Evolutionary conservation across 2,797 vertebrate genomes (phyloP), one percentile per base, ranked within the genome.

Genomic region (Macrochelys suwanniensis): DNA sequence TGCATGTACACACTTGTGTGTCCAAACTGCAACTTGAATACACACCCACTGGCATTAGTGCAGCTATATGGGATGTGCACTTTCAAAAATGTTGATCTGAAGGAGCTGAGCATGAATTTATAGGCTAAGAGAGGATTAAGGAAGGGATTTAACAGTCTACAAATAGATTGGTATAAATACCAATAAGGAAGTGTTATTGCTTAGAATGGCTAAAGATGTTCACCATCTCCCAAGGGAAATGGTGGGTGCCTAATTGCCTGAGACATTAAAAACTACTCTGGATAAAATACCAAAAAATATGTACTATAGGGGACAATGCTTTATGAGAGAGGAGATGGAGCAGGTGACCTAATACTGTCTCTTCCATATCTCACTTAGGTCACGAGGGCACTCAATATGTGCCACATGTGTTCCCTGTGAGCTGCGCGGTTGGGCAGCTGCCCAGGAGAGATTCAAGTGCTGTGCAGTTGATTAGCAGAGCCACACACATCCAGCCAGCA

Each of bases 211-310:
- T 26, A 11, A 82, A 78, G 25, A 53, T 53, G 51, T 19, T 54
- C 9, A 76, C 4, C 17, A 13, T 11, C 10, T 57, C 49, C 11
- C 21, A 9, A 5, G 59, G 37, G 5, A 37, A 1, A 0, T 0
- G 4, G 4, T 12, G 23, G 92, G 81, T 16, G 37, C 45, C 61
- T 5, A 93, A 3, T 68, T 88, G 23, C 71, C 61, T 88, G 56
- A 78, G 61, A 68, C 25, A 51, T 25, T 54, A 7, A 94, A 92
- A 57, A 5, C 2, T 77, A 61, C 42, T 56, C 11, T 15, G 80
- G 50, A 81, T 25, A 89, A 81, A 93, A 45, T 33, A 53, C 2
- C 37, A 53, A 2, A 82, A 87, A 93, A 15, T 12, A 59, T 53
- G 49, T 71, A 26, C 33, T 80, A 59, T 2, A 80, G 21, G 82